Conservation (phyloP, 92 coral and sea anemone genomes). For the Paragorgia papillata region DNA sequence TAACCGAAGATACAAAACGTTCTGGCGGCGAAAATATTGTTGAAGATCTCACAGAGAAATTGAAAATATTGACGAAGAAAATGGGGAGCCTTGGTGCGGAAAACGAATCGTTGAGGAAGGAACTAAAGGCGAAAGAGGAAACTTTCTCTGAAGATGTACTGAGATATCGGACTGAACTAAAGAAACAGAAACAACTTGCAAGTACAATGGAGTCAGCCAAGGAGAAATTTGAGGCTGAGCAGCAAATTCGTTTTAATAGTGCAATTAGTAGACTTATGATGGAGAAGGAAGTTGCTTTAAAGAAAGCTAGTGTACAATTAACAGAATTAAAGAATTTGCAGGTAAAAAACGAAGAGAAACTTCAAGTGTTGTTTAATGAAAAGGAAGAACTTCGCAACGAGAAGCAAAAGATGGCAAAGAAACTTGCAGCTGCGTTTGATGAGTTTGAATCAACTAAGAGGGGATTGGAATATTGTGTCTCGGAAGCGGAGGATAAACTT, state of each 20-base stretch:
- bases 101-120: constrained; percentile 20
- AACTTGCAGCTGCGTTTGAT: constrained; percentile 58
- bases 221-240: constrained; percentile 79
- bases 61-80: constrained; percentile 48
- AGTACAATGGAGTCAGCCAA: constrained; percentile 34
- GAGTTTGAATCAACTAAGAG: constrained; percentile 45
- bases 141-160: constrained; percentile 27
- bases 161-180: constrained; percentile 22
- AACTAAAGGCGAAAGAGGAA: constrained; percentile 30
- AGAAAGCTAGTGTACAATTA: constrained; percentile 69
- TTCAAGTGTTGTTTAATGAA: constrained; percentile 58
- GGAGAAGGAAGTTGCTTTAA: constrained; percentile 80
- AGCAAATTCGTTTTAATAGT: constrained; percentile 89
- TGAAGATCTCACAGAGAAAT: constrained; percentile 69
- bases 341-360: constrained; percentile 57
- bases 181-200: constrained; percentile 42
- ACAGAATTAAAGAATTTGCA: constrained; percentile 47
- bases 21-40: constrained; percentile 9
- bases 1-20: neutral
- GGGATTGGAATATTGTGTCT: constrained; percentile 58
- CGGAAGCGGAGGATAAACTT: constrained; percentile 52
- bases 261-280: constrained; percentile 76
- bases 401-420: constrained; percentile 45
- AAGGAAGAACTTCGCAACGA: constrained; percentile 57
- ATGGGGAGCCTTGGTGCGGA: constrained; percentile 30